Conservation (phyloP, 2,888 invertebrate species). For the Selenia dentaria region DNA sequence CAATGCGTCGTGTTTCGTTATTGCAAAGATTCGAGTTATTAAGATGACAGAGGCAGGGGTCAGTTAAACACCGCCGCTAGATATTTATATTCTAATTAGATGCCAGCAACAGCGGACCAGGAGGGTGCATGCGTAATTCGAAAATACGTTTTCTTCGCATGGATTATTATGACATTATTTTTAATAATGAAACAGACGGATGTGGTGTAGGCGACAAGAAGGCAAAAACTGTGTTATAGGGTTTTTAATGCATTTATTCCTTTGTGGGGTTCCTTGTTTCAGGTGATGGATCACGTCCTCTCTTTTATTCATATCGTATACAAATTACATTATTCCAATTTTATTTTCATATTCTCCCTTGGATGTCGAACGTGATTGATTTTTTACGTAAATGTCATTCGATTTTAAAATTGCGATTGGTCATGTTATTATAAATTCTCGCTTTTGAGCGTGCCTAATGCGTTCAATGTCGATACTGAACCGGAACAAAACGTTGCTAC, state of each 20-base stretch:
- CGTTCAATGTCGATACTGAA: constrained; percentile 54
- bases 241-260: constrained; percentile 27
- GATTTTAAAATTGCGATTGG: constrained; percentile 39
- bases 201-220: constrained; percentile 46
- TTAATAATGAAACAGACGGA: constrained; percentile 53
- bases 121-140: constrained; percentile 76
- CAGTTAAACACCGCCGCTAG: constrained; percentile 70
- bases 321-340: constrained; percentile 35
- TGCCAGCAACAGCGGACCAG: constrained; percentile 63
- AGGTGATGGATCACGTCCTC: constrained; percentile 39
- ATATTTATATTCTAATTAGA: constrained; percentile 79
- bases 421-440: constrained; percentile 50
- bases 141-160: constrained; percentile 59
- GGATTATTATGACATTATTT: constrained; percentile 64
- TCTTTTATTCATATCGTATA: constrained; percentile 17
- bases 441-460: constrained; percentile 52
- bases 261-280: constrained; percentile 25
- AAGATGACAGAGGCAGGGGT: constrained; percentile 69
- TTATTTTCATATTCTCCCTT: constrained; percentile 21
- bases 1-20: constrained; percentile 50
- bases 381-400: constrained; percentile 42
- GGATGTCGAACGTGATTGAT: constrained; percentile 4
- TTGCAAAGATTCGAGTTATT: constrained; percentile 55
- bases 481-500: constrained; percentile 54
- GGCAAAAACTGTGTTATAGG: constrained; percentile 21